phyloP scores from a whole-genome alignment of 1,140 invertebrate species.

The Campoletis sonorensis region DNA sequence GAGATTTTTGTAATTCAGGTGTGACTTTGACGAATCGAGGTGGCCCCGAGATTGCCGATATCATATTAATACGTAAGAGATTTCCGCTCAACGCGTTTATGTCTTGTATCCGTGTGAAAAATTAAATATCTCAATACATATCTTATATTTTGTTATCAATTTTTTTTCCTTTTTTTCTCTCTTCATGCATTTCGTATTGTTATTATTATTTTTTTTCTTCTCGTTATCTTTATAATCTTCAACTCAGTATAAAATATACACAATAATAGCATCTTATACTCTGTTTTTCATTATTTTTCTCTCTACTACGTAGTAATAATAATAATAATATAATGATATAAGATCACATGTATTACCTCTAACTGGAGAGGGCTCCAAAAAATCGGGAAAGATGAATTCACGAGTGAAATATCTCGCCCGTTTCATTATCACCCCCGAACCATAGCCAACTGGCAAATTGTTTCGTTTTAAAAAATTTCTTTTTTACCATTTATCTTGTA shows the following conservation, averaged over 20 bases:
- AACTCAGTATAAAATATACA: conserved; percentile 70
- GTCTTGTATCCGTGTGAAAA: conserved; percentile 43
- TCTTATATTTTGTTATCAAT: conserved; percentile 27
- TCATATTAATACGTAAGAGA: conserved; percentile 43
- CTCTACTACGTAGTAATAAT: conserved; percentile 64
- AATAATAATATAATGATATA: conserved; percentile 68
- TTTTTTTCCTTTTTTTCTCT: neutral
- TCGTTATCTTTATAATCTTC: conserved; percentile 53
- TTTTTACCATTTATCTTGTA: neutral
- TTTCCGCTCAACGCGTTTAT: conserved; percentile 24
- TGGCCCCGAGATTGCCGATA: conserved; percentile 7
- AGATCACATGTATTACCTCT: conserved; percentile 66
- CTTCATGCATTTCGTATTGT: neutral
- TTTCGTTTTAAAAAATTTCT: neutral
- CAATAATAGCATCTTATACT: conserved; percentile 67
- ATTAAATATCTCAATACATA: conserved; percentile 51
- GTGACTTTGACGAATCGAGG: too few species aligned
- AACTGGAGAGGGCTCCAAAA: conserved; percentile 49
- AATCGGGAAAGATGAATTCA: conserved; percentile 43
- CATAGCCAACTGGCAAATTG: conserved; percentile 65
- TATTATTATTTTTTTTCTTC: conserved; percentile 34
- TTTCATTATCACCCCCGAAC: conserved; percentile 31
- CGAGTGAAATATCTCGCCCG: neutral
- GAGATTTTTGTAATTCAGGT: too few species aligned
- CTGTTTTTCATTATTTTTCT: conserved; percentile 48